Percentiles rank a stretch among this genome's conserved stretches.
Conservation (phyloP, 2,888 invertebrate species). For the Mimumesa dahlbomi region DNA sequence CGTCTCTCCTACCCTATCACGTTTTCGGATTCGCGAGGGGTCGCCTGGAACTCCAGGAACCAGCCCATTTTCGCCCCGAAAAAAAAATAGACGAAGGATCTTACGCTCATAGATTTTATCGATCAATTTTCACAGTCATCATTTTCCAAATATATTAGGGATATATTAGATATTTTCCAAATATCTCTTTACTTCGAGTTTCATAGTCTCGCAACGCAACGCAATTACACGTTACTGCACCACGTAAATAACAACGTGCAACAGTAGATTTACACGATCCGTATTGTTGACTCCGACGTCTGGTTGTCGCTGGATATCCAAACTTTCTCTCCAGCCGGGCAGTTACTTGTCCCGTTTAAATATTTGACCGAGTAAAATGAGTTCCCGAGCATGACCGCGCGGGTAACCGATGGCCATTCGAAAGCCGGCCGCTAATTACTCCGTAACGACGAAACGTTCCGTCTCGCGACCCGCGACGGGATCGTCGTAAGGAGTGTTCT, state of each 20-base stretch:
- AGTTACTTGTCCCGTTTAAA: constrained; percentile 53
- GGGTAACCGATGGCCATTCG: no score
- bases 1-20: constrained; percentile 52
- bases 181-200: no score
- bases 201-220: no score
- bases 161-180: no score
- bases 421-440: no score
- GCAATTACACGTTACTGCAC: no score
- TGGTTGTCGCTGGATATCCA: constrained; percentile 44
- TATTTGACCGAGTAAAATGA: constrained; percentile 50
- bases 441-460: no score
- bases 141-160: no score
- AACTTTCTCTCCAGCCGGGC: constrained; percentile 34
- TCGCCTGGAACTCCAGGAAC: constrained; percentile 20
- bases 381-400: no score
- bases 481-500: no score
- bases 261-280: background rate
- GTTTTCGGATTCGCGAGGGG: constrained; percentile 39
- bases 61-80: constrained; percentile 11
- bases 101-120: background rate
- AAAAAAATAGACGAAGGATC: background rate
- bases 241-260: background rate
- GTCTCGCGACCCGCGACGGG: no score
- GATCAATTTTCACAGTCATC: no score
- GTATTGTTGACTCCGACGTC: constrained; percentile 35